phyloP scores from a whole-genome alignment of 2,888 invertebrate species.

The Stenotaenia linearis region DNA sequence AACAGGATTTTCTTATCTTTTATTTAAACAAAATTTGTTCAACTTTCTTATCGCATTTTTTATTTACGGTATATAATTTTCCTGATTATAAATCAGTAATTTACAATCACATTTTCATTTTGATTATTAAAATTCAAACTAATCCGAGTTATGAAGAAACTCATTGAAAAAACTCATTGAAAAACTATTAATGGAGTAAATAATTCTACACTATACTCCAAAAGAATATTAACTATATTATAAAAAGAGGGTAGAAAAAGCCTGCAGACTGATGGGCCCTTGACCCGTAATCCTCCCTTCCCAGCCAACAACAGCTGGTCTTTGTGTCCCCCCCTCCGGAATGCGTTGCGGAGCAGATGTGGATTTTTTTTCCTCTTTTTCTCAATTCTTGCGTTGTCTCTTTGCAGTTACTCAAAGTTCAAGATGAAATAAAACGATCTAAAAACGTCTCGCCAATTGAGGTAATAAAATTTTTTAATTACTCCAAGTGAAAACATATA shows the following conservation, averaged over 20 bases:
- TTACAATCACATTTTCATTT: background rate
- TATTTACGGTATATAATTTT: too few relatives aligned
- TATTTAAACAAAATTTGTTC: too few relatives aligned
- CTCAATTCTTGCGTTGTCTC: background rate
- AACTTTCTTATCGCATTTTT: too few relatives aligned
- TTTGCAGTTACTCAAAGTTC: constrained; percentile 4
- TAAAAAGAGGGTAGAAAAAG: background rate
- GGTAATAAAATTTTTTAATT: constrained; percentile 3
- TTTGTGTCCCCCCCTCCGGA: constrained; percentile 1
- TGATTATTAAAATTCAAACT: background rate
- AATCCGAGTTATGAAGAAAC: too few relatives aligned
- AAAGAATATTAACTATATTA: background rate
- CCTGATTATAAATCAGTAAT: too few relatives aligned
- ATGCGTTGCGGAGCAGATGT: background rate
- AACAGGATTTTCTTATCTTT: too few relatives aligned
- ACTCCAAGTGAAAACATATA: background rate
- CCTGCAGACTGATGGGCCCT: background rate
- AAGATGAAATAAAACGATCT: background rate
- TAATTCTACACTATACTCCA: too few relatives aligned
- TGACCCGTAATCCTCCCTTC: constrained; percentile 9
- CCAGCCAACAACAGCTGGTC: background rate
- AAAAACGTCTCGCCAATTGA: background rate
- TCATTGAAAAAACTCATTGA: too few relatives aligned
- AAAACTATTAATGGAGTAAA: too few relatives aligned
- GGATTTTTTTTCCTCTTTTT: background rate